Percentiles rank a stretch among this genome's conserved stretches.
Conservation (phyloP, 2,888 invertebrate genomes). For the Acronicta psi region DNA sequence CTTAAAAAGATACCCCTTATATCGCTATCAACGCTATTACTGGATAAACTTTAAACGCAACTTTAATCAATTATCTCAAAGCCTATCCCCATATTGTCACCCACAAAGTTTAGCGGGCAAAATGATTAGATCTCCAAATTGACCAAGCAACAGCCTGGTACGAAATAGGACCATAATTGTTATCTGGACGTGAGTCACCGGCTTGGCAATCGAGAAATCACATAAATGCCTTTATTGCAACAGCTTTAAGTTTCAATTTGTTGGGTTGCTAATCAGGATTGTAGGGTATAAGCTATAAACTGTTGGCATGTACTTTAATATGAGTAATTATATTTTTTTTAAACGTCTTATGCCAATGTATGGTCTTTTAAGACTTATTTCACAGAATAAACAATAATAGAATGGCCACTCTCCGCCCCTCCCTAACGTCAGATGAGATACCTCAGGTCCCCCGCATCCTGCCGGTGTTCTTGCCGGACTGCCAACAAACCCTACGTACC, state of each 20-base stretch:
- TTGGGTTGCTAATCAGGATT: constrained; percentile 51
- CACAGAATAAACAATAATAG: too few species aligned
- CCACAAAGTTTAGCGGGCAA: not conserved
- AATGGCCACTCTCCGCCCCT: too few species aligned
- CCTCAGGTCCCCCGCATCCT: too few species aligned
- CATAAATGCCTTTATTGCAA: constrained; percentile 59
- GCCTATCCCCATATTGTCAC: not conserved
- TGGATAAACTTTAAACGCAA: not conserved
- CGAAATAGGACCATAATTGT: constrained; percentile 40
- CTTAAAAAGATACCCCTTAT: too few species aligned
- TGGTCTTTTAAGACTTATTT: too few species aligned
- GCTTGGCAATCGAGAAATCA: constrained; percentile 49
- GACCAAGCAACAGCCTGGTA: constrained; percentile 12
- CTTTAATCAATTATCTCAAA: not conserved
- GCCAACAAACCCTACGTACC: too few species aligned
- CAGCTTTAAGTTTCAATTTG: constrained; percentile 59
- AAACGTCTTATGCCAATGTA: too few species aligned
- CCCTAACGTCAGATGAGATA: too few species aligned
- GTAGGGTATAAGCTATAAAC: constrained; percentile 19
- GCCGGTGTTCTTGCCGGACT: too few species aligned
- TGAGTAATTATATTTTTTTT: too few species aligned
- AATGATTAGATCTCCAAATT: constrained; percentile 39
- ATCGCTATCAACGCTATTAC: too few species aligned
- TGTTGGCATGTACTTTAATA: not conserved
- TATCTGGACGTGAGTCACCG: constrained; percentile 52